phyloP scores from a whole-genome alignment of 2,888 invertebrate genomes.

The Callinectes sapidus region DNA sequence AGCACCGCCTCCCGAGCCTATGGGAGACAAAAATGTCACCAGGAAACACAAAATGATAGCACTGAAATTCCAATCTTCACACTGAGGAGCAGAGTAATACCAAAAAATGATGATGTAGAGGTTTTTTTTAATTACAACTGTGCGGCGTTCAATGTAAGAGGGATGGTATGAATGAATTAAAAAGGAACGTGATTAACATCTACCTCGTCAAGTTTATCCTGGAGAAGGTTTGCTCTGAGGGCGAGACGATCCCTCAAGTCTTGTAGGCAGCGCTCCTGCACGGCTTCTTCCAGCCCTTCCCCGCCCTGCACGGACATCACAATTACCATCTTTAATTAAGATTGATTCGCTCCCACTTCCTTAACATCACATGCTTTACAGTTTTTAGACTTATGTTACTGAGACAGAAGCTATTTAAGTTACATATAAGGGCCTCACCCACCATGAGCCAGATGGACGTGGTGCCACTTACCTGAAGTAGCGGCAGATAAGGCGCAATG shows the following conservation, averaged over 20 bases:
- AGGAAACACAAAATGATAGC: not conserved
- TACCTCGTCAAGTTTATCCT: conserved; percentile 65
- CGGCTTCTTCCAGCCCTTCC: conserved; percentile 32
- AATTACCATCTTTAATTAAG: not conserved
- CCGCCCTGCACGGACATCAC: conserved; percentile 30
- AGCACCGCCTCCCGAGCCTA: conserved; percentile 57
- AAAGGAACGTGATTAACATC: not conserved
- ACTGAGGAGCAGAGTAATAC: not conserved
- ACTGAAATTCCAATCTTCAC: not conserved
- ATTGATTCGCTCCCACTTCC: not conserved
- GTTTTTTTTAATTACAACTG: not conserved
- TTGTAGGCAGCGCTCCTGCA: conserved; percentile 52
- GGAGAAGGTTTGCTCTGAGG: conserved; percentile 66
- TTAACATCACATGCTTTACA: not conserved
- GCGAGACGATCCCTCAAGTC: conserved; percentile 58
- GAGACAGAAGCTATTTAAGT: no score
- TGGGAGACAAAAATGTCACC: not conserved
- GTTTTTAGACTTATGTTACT: no score
- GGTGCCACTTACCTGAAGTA: conserved; percentile 48
- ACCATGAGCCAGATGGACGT: not conserved
- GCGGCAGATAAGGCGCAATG: conserved; percentile 59
- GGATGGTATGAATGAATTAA: not conserved
- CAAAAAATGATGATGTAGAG: not conserved
- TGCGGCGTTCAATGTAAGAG: not conserved
- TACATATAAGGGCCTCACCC: not conserved